Percentiles rank a stretch among this genome's conserved stretches.
Evolutionary conservation across 2,113 vertebrate genomes (phyloP).

Genomic region (Falco punctatus): DNA sequence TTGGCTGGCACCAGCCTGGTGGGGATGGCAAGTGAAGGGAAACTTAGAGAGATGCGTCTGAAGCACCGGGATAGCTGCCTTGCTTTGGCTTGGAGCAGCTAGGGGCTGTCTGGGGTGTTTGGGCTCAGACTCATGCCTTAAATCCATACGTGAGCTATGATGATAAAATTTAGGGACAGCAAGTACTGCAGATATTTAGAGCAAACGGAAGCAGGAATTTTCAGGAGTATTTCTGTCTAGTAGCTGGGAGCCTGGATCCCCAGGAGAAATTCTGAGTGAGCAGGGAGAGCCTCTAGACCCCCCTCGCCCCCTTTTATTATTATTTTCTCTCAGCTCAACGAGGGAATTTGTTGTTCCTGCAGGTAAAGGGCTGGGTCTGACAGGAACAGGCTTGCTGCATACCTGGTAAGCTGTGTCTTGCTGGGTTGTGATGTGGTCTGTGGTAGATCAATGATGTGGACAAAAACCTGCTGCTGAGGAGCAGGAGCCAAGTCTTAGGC

Average conservation of each 20-base stretch:
- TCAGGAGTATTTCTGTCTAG: background rate
- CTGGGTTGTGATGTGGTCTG: background rate
- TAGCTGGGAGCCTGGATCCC: background rate
- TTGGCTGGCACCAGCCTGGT: background rate
- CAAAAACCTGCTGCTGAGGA: background rate
- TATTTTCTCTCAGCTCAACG: background rate
- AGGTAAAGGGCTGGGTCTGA: background rate
- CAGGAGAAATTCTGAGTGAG: background rate
- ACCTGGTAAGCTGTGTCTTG: background rate
- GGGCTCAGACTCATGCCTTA: background rate
- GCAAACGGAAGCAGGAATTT: background rate
- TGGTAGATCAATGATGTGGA: background rate
- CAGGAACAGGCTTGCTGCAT: background rate
- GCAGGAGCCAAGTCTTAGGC: background rate
- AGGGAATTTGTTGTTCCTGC: background rate
- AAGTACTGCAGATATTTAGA: background rate
- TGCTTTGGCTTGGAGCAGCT: background rate
- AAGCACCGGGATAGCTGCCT: background rate
- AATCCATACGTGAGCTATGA: background rate
- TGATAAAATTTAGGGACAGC: background rate
- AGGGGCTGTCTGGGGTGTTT: background rate
- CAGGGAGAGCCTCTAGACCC: background rate
- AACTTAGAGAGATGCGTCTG: background rate
- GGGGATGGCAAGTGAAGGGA: background rate
- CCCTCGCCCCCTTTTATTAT: background rate